A percentile compares a stretch with the other conserved stretches of the same genome.
Conservation (phyloP, 2,797 vertebrate species). For the Rallus crepitans region DNA sequence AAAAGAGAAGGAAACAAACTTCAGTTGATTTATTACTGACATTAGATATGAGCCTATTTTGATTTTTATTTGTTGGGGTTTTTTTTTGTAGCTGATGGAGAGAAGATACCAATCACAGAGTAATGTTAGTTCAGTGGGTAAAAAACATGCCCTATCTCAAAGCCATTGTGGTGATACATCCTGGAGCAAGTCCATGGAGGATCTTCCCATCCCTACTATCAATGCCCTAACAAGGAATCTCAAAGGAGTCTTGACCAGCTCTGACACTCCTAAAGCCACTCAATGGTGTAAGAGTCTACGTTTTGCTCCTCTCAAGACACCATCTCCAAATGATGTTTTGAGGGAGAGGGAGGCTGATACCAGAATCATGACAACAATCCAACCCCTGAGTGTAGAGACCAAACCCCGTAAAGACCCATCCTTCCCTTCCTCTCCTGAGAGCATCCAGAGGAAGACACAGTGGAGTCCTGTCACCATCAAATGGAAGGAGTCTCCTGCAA, state of each 20-base stretch:
- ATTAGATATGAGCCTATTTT: background rate
- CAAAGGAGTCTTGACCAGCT: background rate
- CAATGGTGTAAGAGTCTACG: background rate
- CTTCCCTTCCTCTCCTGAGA: slow-evolving; percentile 1
- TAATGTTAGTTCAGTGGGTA: background rate
- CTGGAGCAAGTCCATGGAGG: background rate
- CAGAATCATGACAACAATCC: background rate
- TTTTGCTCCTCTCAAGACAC: background rate
- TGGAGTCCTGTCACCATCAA: background rate
- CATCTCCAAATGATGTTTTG: background rate
- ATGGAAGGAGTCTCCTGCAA: background rate
- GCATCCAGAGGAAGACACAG: background rate
- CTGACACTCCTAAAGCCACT: background rate
- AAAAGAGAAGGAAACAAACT: background rate
- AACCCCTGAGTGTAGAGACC: background rate
- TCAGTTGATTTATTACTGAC: background rate
- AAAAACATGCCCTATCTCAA: background rate
- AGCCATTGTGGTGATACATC: background rate
- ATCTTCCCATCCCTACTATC: background rate
- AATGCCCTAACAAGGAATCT: background rate
- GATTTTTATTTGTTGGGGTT: rapidly evolving
- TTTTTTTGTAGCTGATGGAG: slow-evolving; percentile 14
- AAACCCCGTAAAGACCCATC: background rate
- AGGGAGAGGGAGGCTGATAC: background rate
- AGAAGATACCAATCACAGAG: background rate